Evolutionary conservation across 1,140 invertebrate species (phyloP), one percentile per base, ranked within the genome.

Genomic region (Globodera rostochiensis): DNA sequence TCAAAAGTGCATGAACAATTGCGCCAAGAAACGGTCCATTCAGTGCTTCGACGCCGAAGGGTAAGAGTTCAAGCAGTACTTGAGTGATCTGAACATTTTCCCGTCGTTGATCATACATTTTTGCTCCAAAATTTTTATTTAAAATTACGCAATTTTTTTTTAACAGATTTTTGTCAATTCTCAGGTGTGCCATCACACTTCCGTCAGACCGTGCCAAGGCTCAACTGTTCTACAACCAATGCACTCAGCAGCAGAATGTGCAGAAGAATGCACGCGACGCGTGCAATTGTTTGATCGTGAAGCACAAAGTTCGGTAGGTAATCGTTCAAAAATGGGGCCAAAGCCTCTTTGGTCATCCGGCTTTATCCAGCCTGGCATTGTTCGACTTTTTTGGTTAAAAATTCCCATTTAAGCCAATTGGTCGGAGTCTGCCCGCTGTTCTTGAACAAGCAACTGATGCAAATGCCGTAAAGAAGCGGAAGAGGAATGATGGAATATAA

Each of bases 1-100:
- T 45, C 75, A 77, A 64, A 77, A 77, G 67, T 77, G 75, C 21
- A 77, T 77, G 75, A 77, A 77, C 7, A 77, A 77, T 64, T 77
- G 75, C n/a, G 75, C 75, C 45, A 77, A 77, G 67, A 36, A 47
- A 66, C 67, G 36, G 46, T 77, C 57, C 15, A 77, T 8, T 25
- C 47, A 77, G 67, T 77, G 75, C 67, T 77, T 77, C 47, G 60
- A 74, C 50, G 60, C 25, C 50, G 46, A n/a, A 6, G 57, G 60
- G 75, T 77, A 45, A n/a, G 15, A 69, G 13, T 19, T 49, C 5
- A n/a, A 64, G 19, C 25, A 75, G 25, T 15, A 25, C 57, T 11
- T 50, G 25, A 67, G 25, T 19, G 19, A 25, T 74, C 36, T 36
- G 36, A 36, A 3, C 36, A 36, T 36, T 36, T 36, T 36, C 36